Conservation (phyloP, 2,797 vertebrate genomes). For the Sardinella longiceps region DNA sequence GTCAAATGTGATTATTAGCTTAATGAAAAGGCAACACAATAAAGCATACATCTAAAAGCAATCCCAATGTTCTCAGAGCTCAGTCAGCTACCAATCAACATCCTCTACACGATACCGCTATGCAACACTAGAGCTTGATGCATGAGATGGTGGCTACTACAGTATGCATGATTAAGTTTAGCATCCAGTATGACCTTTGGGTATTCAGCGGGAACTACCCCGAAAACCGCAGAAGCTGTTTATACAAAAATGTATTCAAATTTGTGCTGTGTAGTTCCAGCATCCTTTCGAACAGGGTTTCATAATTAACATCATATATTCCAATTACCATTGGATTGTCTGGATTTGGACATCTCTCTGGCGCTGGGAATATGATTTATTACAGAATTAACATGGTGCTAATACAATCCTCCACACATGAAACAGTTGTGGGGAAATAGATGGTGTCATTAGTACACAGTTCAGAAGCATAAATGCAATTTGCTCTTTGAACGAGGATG, state of each 20-base stretch:
- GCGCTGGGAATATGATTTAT: constrained; percentile 10
- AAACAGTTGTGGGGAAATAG: constrained; percentile 8
- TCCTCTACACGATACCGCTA: background rate
- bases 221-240: background rate
- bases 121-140: background rate
- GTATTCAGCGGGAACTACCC: background rate
- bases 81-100: background rate
- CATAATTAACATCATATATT: background rate
- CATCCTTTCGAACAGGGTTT: background rate
- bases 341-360: background rate
- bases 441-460: constrained; percentile 12
- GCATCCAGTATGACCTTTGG: background rate
- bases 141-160: background rate
- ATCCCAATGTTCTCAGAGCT: background rate
- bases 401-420: background rate
- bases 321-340: background rate
- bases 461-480: constrained; percentile 1
- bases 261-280: background rate
- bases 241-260: background rate
- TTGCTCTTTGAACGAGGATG: constrained; percentile 1
- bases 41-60: background rate
- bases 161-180: background rate
- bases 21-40: constrained; percentile 1
- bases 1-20: constrained; percentile 44
- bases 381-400: background rate